These are phyloP conservation scores for Acanthopagrus latus DNA, from an alignment of 2,797 vertebrate genomes.

Conservation along the genomic window DNA sequence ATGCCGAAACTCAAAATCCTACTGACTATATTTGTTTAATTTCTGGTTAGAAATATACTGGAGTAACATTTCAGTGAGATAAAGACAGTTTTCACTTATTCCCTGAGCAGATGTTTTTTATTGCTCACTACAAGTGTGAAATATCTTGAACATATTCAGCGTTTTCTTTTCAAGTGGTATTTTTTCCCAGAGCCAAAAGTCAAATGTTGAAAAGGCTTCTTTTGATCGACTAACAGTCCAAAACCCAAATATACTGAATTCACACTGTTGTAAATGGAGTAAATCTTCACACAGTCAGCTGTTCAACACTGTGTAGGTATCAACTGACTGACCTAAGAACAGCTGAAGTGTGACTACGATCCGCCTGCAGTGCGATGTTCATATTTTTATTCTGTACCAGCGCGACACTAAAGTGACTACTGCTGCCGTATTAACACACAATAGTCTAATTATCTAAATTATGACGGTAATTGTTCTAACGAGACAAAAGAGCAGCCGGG, in stretches of 20 bases:
- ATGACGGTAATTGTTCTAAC: conserved; percentile 71
- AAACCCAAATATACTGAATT: background rate
- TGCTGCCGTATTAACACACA: conserved; percentile 34
- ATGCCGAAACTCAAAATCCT: too few relatives aligned
- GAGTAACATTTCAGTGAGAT: too few relatives aligned
- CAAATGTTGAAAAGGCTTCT: background rate
- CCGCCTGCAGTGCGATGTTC: conserved; percentile 11
- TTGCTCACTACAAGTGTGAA: too few relatives aligned
- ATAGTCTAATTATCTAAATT: conserved; percentile 61
- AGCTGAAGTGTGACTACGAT: background rate
- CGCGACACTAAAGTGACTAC: conserved; percentile 36
- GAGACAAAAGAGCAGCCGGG: conserved; percentile 55
- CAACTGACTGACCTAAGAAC: background rate
- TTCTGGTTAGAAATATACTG: too few relatives aligned
- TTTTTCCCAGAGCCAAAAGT: too few relatives aligned
- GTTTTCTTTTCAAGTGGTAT: too few relatives aligned
- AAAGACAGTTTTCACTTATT: too few relatives aligned
- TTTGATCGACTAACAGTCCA: background rate
- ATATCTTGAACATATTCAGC: too few relatives aligned
- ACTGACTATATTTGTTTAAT: too few relatives aligned
- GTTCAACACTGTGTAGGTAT: background rate
- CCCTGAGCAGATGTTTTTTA: too few relatives aligned
- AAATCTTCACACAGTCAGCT: background rate
- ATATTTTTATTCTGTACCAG: conserved; percentile 30
- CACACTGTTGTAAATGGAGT: background rate